A percentile compares a stretch with the other conserved stretches of the same genome.
Evolutionary conservation across 2,888 invertebrate genomes (phyloP).

Genomic region (Chrysolina haemoptera): DNA sequence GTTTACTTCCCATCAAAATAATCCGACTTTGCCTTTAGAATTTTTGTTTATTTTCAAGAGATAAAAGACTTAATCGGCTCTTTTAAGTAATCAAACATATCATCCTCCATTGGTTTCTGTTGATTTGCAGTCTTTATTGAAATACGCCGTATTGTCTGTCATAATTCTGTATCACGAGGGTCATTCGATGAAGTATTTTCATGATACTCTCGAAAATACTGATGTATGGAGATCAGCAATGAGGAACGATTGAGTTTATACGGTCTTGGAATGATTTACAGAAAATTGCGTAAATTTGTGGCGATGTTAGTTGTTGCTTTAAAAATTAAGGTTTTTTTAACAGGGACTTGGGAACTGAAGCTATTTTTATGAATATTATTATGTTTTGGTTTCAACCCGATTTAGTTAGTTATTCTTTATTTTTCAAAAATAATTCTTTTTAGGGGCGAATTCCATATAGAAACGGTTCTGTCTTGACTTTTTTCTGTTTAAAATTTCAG

Average conservation of each 20-base stretch:
- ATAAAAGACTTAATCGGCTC: slow-evolving; percentile 66
- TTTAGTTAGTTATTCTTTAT: no score
- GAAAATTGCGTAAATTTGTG: no score
- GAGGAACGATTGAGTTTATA: background rate
- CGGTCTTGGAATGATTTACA: no score
- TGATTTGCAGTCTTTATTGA: slow-evolving; percentile 23
- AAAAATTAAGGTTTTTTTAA: no score
- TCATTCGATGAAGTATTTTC: background rate
- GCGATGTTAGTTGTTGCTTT: no score
- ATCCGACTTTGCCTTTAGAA: slow-evolving; percentile 59
- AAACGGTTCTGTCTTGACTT: no score
- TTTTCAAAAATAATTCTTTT: no score
- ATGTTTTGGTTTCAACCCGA: no score
- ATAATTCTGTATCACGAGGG: background rate
- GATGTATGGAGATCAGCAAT: background rate
- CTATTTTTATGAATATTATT: no score
- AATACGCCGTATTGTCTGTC: slow-evolving; percentile 7
- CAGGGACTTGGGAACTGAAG: no score
- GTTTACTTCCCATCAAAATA: slow-evolving; percentile 63
- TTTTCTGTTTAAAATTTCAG: no score
- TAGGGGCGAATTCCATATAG: no score
- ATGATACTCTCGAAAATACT: background rate
- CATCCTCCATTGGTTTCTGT: slow-evolving; percentile 56
- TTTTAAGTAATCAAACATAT: slow-evolving; percentile 63
- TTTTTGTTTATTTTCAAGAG: slow-evolving; percentile 63